Evolutionary conservation across 2,888 invertebrate genomes (phyloP), one percentile per base, ranked within the genome.

Genomic region (Thereva unica): DNA sequence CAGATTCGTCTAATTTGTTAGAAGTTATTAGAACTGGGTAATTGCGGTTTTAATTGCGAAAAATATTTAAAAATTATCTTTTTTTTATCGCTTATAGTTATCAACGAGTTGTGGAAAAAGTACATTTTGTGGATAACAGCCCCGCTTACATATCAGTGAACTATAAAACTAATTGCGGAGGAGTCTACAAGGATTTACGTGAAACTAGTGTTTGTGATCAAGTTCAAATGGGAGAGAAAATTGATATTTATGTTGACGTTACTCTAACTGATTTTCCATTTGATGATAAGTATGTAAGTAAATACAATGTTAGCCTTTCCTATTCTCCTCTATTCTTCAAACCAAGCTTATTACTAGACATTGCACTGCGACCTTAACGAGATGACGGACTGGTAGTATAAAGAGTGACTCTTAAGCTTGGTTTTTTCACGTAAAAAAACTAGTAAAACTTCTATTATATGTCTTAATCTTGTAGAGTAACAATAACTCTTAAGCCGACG

Each of bases 1-100:
- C 86, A 45, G 90, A 95, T 82, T 94, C 95, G 41, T 88, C 89
- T 0, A 96, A 96, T 78, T 91, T 97, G 67, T 84, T 96, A 63
- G 87, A 92, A 69, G 83, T 96, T 59, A 89, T 97, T 53, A 86
- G 88, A 73, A 86, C 87, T 70, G 92, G 93, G 80, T 80, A 38
- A n/a, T 35, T 8, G 5, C 0, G 5, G 44, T 9, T 45, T 9
- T n/a, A 8, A 6, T 52, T 52, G 23, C 35, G 3, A 3, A 9
- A 5, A 5, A 55, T 37, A 7, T 53, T 35, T 4, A 35, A 1
- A 10, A n/a, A 37, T 23, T 42, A 52, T 37, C 23, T 53, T 12
- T 12, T 57, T 40, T 64, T 7, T 35, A 35, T 5, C 35, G 6
- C 45, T 69, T 68, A 7, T 52, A 80, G 80, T 72, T 94, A 93